These are phyloP conservation scores for Climacteris rufus DNA, from an alignment of 2,113 vertebrate genomes.

Conservation along the genomic window DNA sequence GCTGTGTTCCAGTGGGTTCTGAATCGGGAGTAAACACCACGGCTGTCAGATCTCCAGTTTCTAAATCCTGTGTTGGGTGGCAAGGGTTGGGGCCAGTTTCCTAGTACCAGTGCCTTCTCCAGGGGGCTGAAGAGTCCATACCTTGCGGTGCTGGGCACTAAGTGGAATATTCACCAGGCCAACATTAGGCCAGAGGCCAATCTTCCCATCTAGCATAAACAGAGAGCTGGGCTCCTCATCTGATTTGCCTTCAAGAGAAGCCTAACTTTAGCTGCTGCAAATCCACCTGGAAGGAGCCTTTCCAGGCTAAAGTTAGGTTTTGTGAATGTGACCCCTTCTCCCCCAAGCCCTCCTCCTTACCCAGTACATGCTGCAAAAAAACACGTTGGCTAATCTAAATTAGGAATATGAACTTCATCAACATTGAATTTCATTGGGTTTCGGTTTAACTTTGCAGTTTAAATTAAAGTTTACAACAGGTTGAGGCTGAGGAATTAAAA, in stretches of 20 bases:
- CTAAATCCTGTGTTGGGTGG: not conserved
- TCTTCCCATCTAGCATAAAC: not conserved
- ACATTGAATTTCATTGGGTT: not conserved
- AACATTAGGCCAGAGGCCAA: not conserved
- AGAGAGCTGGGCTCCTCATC: conserved; percentile 21
- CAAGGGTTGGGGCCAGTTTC: conserved; percentile 8
- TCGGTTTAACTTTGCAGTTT: not conserved
- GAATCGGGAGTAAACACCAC: not conserved
- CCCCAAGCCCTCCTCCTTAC: not conserved
- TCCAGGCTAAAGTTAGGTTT: not conserved
- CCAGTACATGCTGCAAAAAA: conserved; percentile 27
- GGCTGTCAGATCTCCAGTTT: not conserved
- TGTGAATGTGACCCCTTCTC: conserved; percentile 20
- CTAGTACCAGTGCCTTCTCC: conserved; percentile 44
- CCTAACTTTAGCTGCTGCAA: conserved; percentile 23
- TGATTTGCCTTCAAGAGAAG: conserved; percentile 27
- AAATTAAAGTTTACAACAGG: not conserved
- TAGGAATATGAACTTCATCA: not conserved
- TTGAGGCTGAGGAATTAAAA: not conserved
- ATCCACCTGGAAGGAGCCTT: not conserved
- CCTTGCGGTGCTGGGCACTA: conserved; percentile 1
- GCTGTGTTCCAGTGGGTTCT: not conserved
- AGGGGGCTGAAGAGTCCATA: not conserved
- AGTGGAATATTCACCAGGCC: not conserved
- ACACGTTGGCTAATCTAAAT: conserved; percentile 7